Base-by-base conservation (phyloP, 2,888 invertebrate species). In the Calliscelio sp. region DNA sequence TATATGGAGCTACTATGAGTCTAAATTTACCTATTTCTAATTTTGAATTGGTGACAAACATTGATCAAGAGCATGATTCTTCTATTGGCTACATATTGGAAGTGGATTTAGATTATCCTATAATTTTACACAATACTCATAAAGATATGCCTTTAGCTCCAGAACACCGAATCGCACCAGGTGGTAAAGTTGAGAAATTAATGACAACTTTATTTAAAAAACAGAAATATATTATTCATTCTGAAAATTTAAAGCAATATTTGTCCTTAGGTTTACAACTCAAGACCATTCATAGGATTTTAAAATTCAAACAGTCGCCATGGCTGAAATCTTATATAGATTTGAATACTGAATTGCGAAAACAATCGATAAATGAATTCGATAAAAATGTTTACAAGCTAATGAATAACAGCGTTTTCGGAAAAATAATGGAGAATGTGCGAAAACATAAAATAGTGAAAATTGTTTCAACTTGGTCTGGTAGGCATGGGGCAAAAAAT, bases 351-450 rank as follows among this genome's bases (percentile, higher is more conserved):
- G 24, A 57, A 57, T 3, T 53, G 18, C 14, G 51, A 53, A 53
- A 53, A 53, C 7, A 53, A 22, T 22, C 51, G 1, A 53, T 2
- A 24, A 53, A 53, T 53, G 51, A 53, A 2, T 53, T 53, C 24
- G 51, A 53, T 22, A 51, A 46, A 46, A 46, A 46, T 46, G 16
- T 46, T 46, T 49, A 74, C 25, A 73, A 80, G 44, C 16, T 63
- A 44, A 80, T 20, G 22, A 71, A 80, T 24, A 79, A 70, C 14
- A 61, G 59, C 14, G 73, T 81, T 2, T 81, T 75, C 18, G 68
- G 74, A 3, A 68, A 74, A 88, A 91, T 91, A 3, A 93, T 93
- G 89, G 28, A 28, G 8, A 28, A 28, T 28, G 28, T 28, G 8
- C 4, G 28, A 8, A 28, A 28, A 8, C 28, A 28, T 8, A 28